Evolutionary conservation across 2,888 invertebrate genomes (phyloP).

Genomic region (Drosophila antonietae): DNA sequence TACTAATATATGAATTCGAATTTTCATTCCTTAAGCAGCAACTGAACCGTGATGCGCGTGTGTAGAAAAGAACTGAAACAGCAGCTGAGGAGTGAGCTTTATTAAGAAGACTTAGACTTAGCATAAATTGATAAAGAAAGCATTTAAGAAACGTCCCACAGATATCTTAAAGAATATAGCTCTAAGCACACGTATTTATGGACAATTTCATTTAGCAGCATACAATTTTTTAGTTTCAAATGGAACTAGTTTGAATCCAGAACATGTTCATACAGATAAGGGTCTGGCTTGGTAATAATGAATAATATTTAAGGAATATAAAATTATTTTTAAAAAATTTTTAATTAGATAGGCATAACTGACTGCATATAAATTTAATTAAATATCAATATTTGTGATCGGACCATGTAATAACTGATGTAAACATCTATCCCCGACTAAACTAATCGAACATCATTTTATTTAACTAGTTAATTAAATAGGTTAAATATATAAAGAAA

Average conservation of each 20-base stretch:
- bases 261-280: neutral
- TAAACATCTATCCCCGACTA: no score
- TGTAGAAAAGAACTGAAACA: neutral
- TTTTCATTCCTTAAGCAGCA: neutral
- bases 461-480: neutral
- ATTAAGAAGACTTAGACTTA: neutral
- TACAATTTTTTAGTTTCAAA: neutral
- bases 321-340: no score
- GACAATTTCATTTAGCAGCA: neutral
- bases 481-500: neutral
- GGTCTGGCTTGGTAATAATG: neutral
- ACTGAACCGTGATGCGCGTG: neutral
- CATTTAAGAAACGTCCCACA: neutral
- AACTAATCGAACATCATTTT: neutral
- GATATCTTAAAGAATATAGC: neutral
- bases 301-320: neutral
- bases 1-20: neutral
- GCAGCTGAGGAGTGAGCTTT: neutral
- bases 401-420: neutral
- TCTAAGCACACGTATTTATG: constrained; percentile 4
- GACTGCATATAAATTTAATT: neutral
- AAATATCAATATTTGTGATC: neutral
- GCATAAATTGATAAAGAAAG: constrained; percentile 9
- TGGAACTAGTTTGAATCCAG: neutral
- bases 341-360: no score